phyloP scores from a whole-genome alignment of 1,140 invertebrate genomes.

The Ylistrum balloti region DNA sequence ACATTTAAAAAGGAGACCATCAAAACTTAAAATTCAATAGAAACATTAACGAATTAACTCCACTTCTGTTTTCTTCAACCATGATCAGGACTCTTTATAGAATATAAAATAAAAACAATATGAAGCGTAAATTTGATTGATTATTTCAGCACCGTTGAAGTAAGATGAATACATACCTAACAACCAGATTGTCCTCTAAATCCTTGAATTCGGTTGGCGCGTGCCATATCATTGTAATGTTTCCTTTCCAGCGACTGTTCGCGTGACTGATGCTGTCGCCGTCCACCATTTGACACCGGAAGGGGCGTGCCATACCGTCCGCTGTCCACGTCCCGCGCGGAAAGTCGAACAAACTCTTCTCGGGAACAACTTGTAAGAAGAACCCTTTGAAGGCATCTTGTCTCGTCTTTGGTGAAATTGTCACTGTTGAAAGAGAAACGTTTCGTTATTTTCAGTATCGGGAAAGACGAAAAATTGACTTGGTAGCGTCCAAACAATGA shows the following conservation, averaged over 20 bases:
- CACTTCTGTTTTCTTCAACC: no score
- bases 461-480: no score
- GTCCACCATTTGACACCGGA: conserved; percentile 52
- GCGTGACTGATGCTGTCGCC: conserved; percentile 58
- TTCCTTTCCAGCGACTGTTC: conserved; percentile 55
- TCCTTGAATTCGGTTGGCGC: conserved; percentile 48
- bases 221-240: conserved; percentile 61
- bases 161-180: not conserved
- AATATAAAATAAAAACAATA: no score
- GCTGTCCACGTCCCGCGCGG: conserved; percentile 58
- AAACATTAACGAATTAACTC: no score
- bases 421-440: not conserved
- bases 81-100: no score
- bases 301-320: conserved; percentile 54
- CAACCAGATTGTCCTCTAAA: not conserved
- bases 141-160: no score
- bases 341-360: conserved; percentile 55
- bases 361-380: conserved; percentile 59
- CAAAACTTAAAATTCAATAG: no score
- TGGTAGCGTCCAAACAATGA: no score
- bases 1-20: no score
- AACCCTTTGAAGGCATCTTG: conserved; percentile 58
- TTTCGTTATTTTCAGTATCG: not conserved
- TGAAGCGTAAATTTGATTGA: no score
- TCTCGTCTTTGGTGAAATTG: not conserved